Evolutionary conservation across 2,113 vertebrate species (phyloP), one percentile per base, ranked within the genome.

Genomic region (Phyllopteryx taeniolatus): DNA sequence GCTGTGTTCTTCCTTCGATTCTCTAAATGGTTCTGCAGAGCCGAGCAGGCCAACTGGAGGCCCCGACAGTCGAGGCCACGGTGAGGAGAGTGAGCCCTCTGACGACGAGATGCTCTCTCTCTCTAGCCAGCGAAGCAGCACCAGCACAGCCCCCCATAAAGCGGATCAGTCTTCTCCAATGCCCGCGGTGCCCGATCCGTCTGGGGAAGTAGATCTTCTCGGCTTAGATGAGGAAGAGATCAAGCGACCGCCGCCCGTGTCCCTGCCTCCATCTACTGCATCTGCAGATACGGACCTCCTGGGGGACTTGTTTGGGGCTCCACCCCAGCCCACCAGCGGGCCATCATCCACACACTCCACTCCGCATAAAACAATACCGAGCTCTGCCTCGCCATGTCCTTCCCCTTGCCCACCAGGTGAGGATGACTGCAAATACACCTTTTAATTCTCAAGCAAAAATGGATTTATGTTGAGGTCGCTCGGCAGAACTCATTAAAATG

Each of bases 31-130:
- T 57, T 51, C 67, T 70, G 46, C 83, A 94, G 93, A 93, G 78
- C 92, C 93, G 1, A 86, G 81, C 73, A 94, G 94, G 69, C 86
- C 93, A 15, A 93, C 93, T 2, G 91, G 90, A 53, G 92, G 91
- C 64, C 89, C 92, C 31, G 96, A 97, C 10, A 93, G 95, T 63
- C 94, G 94, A 10, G 95, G 92, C 3, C 91, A 94, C 3, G 93
- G 94, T 9, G 95, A 96, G 82, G 98, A 99, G 81, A 98, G 98
- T 12, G 96, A 98, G 75, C 95, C 96, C n/a, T 99, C 98, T 0
- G 98, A 99, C 0, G 98, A 99, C 15, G 98, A 99, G 88, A 97
- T 99, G 88, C 94, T 99, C 77, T 98, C 96, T 13, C 94, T 99
- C 70, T 96, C 98, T 71, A 97, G 96, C 83, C 98, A 98, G 78